Base-by-base conservation (phyloP, 35 echinoderm and acorn worm genomes). In the Stichopus chloronotus region DNA sequence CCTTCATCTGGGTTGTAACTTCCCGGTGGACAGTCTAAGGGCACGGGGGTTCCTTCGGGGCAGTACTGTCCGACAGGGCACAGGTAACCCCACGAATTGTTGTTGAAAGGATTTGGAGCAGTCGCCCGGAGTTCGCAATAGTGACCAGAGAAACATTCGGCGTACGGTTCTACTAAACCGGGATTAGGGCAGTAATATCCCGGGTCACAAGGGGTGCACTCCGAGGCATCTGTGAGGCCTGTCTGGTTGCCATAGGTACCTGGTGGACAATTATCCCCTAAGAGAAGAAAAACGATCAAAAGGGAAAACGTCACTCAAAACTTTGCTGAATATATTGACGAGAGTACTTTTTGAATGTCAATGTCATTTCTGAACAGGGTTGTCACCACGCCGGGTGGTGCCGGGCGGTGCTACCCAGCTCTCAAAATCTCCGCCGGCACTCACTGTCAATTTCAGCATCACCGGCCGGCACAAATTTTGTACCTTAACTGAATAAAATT, bases 191-290 rank as follows among this genome's bases (percentile, higher is more conserved):
- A 99, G 87, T 96, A 99, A 69, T 58, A 96, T 24, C 97, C 97
- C 13, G 97, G 97, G 63, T 94, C 93, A 84, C 97, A 99, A 0
- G 93, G 89, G 8, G 97, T 90, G 78, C 97, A 99, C 55, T 99
- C 95, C 30, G 60, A 23, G 2, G 95, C 87, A 13, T 81, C 76
- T n/a, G 53, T 61, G 5, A 99, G 92, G 19, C 97, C 97, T 1
- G 97, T 99, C 63, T 96, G 93, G 88, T 99, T 99, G 25, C 97
- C 97, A 84, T 96, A 99, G 59, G 93, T 91, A 86, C 97, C 97
- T 20, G 86, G 69, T 76, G 97, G 97, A 83, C 97, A 99, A 68
- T 95, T 87, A 72, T 96, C 97, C 83, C 97, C 97, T 94, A 58
- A n/a, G 78, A 17, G 86, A 69, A 20, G 7, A 52, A 14, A 88